A percentile compares a stretch with the other conserved stretches of the same genome.
These are phyloP conservation scores for Cirrhinus mrigala DNA, from an alignment of 2,797 vertebrate genomes.

Conservation along the genomic window DNA sequence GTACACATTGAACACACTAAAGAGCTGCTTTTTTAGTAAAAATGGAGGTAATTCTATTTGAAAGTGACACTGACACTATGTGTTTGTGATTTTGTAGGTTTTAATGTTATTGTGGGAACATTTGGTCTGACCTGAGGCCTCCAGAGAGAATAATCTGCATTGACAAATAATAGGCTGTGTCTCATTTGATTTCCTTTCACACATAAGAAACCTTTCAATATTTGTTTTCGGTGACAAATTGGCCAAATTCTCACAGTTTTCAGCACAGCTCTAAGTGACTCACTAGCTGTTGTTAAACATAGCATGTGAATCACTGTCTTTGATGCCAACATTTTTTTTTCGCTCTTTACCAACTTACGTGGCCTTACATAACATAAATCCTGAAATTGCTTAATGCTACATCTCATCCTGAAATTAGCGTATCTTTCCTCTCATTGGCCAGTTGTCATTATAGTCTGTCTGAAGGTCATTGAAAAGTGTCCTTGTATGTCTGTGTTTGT, in stretches of 20 bases:
- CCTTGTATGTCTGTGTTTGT: neutral
- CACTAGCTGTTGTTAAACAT: slow-evolving; percentile 26
- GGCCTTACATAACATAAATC: neutral
- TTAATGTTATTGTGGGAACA: neutral
- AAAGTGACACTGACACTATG: neutral
- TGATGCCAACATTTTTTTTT: neutral
- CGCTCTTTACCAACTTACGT: neutral
- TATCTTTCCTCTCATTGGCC: slow-evolving; percentile 11
- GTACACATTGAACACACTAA: no score
- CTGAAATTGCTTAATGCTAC: neutral
- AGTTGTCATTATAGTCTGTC: neutral
- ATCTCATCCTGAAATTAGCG: neutral
- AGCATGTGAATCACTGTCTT: slow-evolving; percentile 26
- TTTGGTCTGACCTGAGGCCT: neutral
- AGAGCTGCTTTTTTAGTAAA: neutral
- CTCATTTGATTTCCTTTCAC: neutral
- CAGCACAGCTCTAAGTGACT: slow-evolving; percentile 36
- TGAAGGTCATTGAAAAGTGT: slow-evolving; percentile 33
- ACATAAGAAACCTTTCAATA: neutral
- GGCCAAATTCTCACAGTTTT: slow-evolving; percentile 31
- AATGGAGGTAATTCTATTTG: neutral
- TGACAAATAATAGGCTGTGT: neutral
- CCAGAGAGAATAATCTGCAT: neutral
- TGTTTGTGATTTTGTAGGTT: neutral
- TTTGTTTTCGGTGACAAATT: neutral